Evolutionary conservation across 2,888 invertebrate species (phyloP), one percentile per base, ranked within the genome.

Genomic region (Lepidocyrtinus sp.): DNA sequence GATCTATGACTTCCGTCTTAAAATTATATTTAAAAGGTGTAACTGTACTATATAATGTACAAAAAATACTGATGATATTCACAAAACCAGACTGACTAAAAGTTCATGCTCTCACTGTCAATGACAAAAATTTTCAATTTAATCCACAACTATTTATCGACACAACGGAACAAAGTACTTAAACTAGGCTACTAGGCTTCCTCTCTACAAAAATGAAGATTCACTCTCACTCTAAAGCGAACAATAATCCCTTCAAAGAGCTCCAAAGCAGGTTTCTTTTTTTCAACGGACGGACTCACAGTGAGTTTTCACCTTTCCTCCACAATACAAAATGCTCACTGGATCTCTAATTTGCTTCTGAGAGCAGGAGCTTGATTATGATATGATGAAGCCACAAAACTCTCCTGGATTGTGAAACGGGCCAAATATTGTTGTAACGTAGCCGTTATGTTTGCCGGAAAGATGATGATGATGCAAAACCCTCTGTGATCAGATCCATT

Each of bases 401-500:
- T 17, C 12, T n/a, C 50, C 50, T 50, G 50, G 50, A 50, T 50
- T 50, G n/a, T n/a, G n/a, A 50, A 50, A n/a, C 50, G n/a, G 17
- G 50, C 50, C 1, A 12, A 12, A 50, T 50, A 50, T 50, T 50
- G 15, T 50, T 50, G 50, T 50, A 7, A 12, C 17, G 50, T 50
- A 50, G 50, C 50, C 50, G 50, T 50, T 50, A 50, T 50, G 50
- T 50, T 50, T 50, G 50, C 50, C 50, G 50, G 50, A 50, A 50
- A 50, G 50, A 50, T 50, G 50, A 50, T 50, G 15, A 12, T 50
- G 50, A 50, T 50, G 50, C 50, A 50, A 50, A 50, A 50, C 50
- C n/a, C 36, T 50, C 15, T 50, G n/a, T 17, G 12, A 50, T 59
- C 74, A 74, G 65, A 74, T 74, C 74, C n/a, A n/a, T n/a, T n/a